Conservation (phyloP, 1,140 invertebrate genomes). For the Aradophagus sp. region DNA sequence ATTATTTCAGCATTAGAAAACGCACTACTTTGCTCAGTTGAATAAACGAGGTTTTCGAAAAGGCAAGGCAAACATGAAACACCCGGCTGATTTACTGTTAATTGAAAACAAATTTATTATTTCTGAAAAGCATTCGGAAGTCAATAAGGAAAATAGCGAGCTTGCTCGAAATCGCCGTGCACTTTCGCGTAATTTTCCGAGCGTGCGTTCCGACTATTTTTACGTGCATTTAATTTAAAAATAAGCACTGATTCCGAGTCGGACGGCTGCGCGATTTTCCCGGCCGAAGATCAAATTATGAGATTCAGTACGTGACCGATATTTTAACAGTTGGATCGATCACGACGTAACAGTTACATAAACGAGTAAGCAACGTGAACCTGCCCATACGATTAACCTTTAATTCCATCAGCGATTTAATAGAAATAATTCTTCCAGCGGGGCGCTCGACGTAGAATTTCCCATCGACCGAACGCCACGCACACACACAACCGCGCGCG, state of each 20-base stretch:
- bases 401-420: conserved; percentile 40
- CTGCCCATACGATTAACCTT: conserved; percentile 44
- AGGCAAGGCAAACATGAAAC: no score
- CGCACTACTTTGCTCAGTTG: no score
- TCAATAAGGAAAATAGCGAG: no score
- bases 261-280: background rate
- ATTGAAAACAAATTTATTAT: background rate
- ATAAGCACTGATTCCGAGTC: background rate
- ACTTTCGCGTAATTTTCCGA: no score
- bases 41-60: no score
- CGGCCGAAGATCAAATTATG: conserved; percentile 14
- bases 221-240: no score
- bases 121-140: background rate
- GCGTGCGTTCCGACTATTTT: no score
- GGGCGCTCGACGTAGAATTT: conserved; percentile 21
- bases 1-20: no score
- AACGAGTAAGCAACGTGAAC: conserved; percentile 31
- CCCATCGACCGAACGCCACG: background rate
- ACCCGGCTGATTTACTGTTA: no score
- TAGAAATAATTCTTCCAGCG: conserved; percentile 24
- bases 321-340: conserved; percentile 32
- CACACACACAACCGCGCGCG: background rate
- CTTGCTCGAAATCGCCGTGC: no score
- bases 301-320: conserved; percentile 28
- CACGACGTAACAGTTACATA: conserved; percentile 46